Percentiles rank a stretch among this genome's conserved stretches.
phyloP scores from a whole-genome alignment of 2,113 vertebrate genomes.

The Phylloscopus trochiloides region DNA sequence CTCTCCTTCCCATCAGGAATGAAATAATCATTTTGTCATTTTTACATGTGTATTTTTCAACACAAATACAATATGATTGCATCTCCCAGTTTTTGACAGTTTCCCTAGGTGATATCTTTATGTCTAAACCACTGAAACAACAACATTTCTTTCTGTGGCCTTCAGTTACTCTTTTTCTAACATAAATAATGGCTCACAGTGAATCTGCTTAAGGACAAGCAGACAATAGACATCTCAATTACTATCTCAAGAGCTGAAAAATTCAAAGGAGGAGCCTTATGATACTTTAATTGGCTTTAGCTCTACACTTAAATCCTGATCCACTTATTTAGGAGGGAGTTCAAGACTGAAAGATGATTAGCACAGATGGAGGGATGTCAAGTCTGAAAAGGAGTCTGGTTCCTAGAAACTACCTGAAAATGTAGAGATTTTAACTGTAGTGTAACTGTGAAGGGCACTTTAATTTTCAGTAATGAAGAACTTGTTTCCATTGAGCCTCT shows the following conservation, averaged over 20 bases:
- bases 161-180: not conserved
- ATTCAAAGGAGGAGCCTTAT: not conserved
- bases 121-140: not conserved
- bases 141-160: not conserved
- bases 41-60: not conserved
- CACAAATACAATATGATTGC: not conserved
- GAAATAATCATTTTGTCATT: not conserved
- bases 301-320: not conserved
- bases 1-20: not conserved
- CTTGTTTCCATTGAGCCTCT: not conserved
- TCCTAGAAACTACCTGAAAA: not conserved
- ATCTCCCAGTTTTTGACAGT: not conserved
- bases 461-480: not conserved
- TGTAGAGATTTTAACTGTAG: not conserved
- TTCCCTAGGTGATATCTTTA: not conserved
- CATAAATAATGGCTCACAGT: not conserved
- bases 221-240: not conserved
- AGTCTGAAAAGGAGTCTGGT: not conserved
- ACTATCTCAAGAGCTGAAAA: not conserved
- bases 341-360: not conserved
- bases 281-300: not conserved
- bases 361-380: not conserved
- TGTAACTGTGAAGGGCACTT: accelerated
- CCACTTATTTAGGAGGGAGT: not conserved
- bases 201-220: not conserved